Base-by-base conservation (phyloP, 2,113 vertebrate genomes). In the Pangasianodon hypophthalmus region DNA sequence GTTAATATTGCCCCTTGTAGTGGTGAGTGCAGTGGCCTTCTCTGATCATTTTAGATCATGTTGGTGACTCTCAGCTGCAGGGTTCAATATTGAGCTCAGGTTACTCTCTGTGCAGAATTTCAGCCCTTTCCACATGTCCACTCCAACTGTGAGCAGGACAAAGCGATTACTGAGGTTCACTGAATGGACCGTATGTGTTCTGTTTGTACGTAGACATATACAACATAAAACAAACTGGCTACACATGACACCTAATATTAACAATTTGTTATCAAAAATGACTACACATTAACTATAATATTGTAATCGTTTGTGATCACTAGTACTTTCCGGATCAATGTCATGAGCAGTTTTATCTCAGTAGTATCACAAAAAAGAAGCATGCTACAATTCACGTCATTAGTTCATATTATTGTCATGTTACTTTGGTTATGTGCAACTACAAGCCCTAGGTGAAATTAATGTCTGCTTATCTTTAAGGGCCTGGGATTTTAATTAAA, bases 401-500 rank as follows among this genome's bases (percentile, higher is more conserved):
- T 88, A 88, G 89, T 88, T 84, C 93, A 95, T 92, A 93, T 94
- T 90, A 94, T 94, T 95, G 92, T 95, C 94, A 96, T 95, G 94
- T 93, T 95, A 91, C 92, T 93, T 89, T 90, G 92, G 94, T 89
- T 95, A 91, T 88, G 91, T 94, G 92, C 93, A 95, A 94, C 92
- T 93, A 90, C 92, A 94, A 90, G 89, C 95, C 95, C 94, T 92
- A 92, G 94, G 95, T 95, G 91, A 94, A 96, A 95, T 95, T 93
- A 96, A 95, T 91, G 94, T 94, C 95, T 94, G 94, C 95, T 96
- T 96, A 95, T 96, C 95, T 96, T 94, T 95, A 95, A 95, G 94
- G 94, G 95, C 94, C 92, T 94, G 95, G 95, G 96, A 95, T 95
- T 85, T 96, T 96, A 96, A 96, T 96, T 96, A 96, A 96, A 96